These are phyloP conservation scores for Hypothenemus hampei DNA, from an alignment of 1,140 invertebrate species.

Conservation along the genomic window DNA sequence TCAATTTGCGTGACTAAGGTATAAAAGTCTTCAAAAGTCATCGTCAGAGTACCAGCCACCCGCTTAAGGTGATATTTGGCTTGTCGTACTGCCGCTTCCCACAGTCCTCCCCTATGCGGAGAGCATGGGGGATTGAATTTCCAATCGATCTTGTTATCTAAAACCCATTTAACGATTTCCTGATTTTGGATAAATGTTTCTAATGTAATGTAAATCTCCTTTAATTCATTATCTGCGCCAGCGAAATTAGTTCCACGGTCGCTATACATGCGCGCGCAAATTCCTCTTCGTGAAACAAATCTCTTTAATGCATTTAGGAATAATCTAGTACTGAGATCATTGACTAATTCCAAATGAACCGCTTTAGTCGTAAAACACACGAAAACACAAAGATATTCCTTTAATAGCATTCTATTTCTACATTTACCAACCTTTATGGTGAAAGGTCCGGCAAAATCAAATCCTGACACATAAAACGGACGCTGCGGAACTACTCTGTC, in stretches of 20 bases:
- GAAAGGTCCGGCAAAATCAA: conserved; percentile 47
- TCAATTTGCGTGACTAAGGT: conserved; percentile 32
- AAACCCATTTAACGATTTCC: background rate
- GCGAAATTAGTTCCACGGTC: conserved; percentile 32
- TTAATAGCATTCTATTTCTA: conserved; percentile 20
- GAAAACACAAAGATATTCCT: conserved; percentile 34
- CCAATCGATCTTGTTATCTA: conserved; percentile 29
- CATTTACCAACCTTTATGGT: conserved; percentile 22
- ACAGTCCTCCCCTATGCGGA: conserved; percentile 41
- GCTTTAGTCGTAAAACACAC: conserved; percentile 38
- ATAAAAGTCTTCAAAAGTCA: conserved; percentile 34
- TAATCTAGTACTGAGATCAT: conserved; percentile 35
- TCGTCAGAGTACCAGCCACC: conserved; percentile 20
- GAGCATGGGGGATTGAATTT: conserved; percentile 41
- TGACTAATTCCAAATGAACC: conserved; percentile 45
- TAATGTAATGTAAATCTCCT: background rate
- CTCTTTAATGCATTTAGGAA: conserved; percentile 35
- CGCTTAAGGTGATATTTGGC: conserved; percentile 25
- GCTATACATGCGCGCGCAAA: conserved; percentile 16
- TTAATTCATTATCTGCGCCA: conserved; percentile 13
- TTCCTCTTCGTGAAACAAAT: conserved; percentile 35
- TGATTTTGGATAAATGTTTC: background rate
- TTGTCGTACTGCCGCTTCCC: conserved; percentile 37
- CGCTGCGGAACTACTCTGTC: conserved; percentile 18
- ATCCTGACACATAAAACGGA: conserved; percentile 41